A percentile compares a stretch with the other conserved stretches of the same genome.
phyloP scores from a whole-genome alignment of 37 sponge, comb jelly and placozoan genomes.

The Cladorhizidae sp. region DNA sequence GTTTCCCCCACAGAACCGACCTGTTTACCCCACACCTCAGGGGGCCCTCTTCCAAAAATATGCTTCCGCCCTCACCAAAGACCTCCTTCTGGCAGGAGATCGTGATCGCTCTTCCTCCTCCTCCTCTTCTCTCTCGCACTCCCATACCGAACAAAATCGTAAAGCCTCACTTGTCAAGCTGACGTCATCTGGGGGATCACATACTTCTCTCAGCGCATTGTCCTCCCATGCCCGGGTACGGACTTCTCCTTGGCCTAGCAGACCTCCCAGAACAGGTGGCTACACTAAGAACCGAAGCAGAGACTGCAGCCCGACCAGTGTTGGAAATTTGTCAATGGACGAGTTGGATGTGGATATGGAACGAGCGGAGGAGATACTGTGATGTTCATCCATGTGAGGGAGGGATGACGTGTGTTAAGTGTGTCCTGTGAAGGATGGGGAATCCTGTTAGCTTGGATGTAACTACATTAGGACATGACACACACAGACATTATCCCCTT shows the following conservation, averaged over 20 bases:
- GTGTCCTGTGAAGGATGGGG: no score
- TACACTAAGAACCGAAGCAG: neutral
- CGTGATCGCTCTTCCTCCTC: neutral
- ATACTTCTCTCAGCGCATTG: neutral
- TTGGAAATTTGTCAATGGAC: constrained; percentile 22
- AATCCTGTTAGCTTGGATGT: neutral
- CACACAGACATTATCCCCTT: no score
- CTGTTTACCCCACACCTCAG: constrained; percentile 28
- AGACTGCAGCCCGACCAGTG: constrained; percentile 1
- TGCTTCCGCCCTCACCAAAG: constrained; percentile 21
- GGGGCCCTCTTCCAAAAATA: constrained; percentile 52
- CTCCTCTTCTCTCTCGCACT: constrained; percentile 16
- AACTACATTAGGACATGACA: neutral
- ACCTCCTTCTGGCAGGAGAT: constrained; percentile 35
- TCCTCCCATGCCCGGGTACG: neutral
- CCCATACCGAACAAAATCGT: neutral
- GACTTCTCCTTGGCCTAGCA: neutral
- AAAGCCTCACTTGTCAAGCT: no score
- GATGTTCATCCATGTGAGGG: no score
- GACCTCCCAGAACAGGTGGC: neutral
- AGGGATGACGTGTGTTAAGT: neutral
- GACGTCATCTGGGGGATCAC: neutral
- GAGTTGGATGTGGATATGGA: neutral
- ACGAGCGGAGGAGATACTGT: no score
- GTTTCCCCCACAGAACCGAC: neutral